A percentile compares a stretch with the other conserved stretches of the same genome.
Conservation (phyloP, 1,140 invertebrate species). For the Aphidius ervi region DNA sequence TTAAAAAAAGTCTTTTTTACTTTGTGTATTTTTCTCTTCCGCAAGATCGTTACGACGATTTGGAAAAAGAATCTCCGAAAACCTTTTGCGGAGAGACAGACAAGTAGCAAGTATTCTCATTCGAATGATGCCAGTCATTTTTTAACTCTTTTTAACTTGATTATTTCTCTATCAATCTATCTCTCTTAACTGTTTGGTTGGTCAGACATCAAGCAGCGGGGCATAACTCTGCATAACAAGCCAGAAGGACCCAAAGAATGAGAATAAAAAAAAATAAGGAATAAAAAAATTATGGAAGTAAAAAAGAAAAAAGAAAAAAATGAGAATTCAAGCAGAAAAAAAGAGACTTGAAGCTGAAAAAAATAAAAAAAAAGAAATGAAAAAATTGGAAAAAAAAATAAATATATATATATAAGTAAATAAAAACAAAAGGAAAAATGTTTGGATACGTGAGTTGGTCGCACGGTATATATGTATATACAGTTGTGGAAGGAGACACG, state of each 20-base stretch:
- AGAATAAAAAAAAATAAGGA: constrained; percentile 21
- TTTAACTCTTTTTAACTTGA: background rate
- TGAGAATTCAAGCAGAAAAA: too few species aligned
- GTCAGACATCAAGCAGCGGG: constrained; percentile 20
- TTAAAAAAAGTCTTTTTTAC: background rate
- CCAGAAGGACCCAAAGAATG: constrained; percentile 19
- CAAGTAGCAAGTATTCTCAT: background rate
- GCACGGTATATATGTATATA: too few species aligned
- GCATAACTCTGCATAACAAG: constrained; percentile 37
- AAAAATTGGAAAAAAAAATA: background rate
- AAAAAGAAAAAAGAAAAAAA: background rate
- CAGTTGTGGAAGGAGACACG: background rate
- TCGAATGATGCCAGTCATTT: too few species aligned
- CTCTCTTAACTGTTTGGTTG: background rate
- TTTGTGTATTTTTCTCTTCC: constrained; percentile 3
- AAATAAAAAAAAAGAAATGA: constrained; percentile 4
- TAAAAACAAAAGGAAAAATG: constrained; percentile 10
- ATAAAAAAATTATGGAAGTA: constrained; percentile 13
- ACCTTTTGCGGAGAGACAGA: constrained; percentile 21
- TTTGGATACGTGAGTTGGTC: constrained; percentile 1
- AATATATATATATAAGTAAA: background rate
- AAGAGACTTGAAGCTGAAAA: background rate
- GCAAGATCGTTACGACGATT: constrained; percentile 16
- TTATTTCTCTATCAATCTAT: background rate
- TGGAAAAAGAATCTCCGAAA: constrained; percentile 14